Percentiles rank a stretch among this genome's conserved stretches.
phyloP scores from a whole-genome alignment of 2,797 vertebrate species.

The Miichthys miiuy region DNA sequence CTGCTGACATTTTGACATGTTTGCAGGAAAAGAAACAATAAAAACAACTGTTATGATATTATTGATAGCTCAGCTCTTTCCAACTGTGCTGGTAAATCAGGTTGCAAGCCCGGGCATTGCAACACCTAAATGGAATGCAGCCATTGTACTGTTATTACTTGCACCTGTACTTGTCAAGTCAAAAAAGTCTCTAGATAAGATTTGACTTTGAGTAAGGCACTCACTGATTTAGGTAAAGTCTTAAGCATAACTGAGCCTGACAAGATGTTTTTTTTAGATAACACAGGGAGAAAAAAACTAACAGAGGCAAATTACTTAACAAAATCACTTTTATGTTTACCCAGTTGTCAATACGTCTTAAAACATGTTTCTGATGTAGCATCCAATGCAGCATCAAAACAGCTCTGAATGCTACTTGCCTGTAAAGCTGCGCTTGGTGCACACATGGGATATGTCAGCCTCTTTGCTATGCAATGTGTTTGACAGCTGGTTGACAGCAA shows the following conservation, averaged over 20 bases:
- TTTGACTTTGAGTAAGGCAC: neutral
- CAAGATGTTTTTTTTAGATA: neutral
- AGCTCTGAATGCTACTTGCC: constrained; percentile 17
- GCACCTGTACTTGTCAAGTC: constrained; percentile 5
- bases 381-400: constrained; percentile 16
- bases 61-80: constrained; percentile 18
- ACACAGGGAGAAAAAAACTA: neutral
- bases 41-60: neutral
- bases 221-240: neutral
- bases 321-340: constrained; percentile 16
- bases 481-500: constrained; percentile 51
- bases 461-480: constrained; percentile 25
- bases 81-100: neutral
- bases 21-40: constrained; percentile 1
- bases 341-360: neutral
- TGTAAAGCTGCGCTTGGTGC: constrained; percentile 22
- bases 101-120: neutral
- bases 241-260: neutral
- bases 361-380: constrained; percentile 18
- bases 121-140: constrained; percentile 7
- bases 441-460: constrained; percentile 25
- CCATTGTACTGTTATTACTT: constrained; percentile 26
- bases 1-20: constrained; percentile 3
- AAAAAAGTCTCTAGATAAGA: neutral
- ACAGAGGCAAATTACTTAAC: constrained; percentile 8